Conservation (phyloP, 2,113 vertebrate species). For the Romanogobio albipinnatus region DNA sequence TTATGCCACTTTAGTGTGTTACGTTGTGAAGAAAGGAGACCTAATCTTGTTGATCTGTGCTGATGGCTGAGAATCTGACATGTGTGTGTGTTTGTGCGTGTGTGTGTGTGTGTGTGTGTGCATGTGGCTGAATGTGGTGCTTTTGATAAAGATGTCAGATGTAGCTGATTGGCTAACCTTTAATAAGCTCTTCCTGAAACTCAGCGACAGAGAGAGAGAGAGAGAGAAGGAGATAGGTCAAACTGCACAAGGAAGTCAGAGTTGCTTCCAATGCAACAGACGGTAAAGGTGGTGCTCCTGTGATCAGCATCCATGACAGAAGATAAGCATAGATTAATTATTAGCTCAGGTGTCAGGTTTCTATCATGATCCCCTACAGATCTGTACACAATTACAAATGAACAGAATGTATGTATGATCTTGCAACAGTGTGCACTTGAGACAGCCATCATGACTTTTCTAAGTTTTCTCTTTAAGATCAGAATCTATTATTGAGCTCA, state of each 20-base stretch:
- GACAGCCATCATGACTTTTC: neutral
- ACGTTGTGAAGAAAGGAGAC: neutral
- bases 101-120: conserved; percentile 31
- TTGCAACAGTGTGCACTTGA: conserved; percentile 12
- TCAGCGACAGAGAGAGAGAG: conserved; percentile 16
- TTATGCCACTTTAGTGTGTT: conserved; percentile 16
- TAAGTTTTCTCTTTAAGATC: conserved; percentile 68
- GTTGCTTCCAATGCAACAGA: neutral
- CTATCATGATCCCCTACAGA: neutral
- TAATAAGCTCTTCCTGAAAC: conserved; percentile 66
- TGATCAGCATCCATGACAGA: neutral
- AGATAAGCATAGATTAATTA: conserved; percentile 23
- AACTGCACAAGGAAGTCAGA: conserved; percentile 6
- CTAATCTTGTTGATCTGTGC: conserved; percentile 50
- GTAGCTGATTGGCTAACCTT: conserved; percentile 71
- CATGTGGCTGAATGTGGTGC: conserved; percentile 42
- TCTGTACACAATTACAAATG: neutral
- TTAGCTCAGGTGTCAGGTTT: neutral
- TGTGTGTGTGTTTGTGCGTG: conserved; percentile 26
- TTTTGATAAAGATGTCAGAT: conserved; percentile 71
- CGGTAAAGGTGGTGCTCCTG: neutral
- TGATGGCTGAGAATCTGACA: conserved; percentile 43
- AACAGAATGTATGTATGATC: conserved; percentile 47
- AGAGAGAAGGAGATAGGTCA: conserved; percentile 5
- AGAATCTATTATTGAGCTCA: conserved; percentile 74